Conservation (phyloP, 2,888 invertebrate genomes). For the Caenorhabditis afra region DNA sequence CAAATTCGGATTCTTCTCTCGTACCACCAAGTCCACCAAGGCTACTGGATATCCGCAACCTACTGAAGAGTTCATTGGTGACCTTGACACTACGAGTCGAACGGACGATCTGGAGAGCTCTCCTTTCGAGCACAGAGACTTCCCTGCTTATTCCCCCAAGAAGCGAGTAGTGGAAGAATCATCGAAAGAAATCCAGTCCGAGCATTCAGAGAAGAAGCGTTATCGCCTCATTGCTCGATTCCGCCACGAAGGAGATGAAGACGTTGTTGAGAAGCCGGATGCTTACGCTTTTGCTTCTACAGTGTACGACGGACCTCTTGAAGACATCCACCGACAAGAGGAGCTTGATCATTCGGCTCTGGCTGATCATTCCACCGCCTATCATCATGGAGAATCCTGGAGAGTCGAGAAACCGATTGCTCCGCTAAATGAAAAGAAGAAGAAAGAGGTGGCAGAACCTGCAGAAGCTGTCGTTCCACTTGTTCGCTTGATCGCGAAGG, state of each 20-base stretch:
- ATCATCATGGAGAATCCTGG: constrained; percentile 56
- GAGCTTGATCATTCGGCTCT: constrained; percentile 46
- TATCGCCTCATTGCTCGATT: constrained; percentile 23
- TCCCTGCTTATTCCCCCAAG: constrained; percentile 27
- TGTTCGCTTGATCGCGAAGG: constrained; percentile 40
- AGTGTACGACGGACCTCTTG: constrained; percentile 47
- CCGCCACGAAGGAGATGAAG: constrained; percentile 57
- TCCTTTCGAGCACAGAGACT: constrained; percentile 32
- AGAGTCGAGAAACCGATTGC: constrained; percentile 11
- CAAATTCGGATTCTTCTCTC: constrained; percentile 35
- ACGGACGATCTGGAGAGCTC: constrained; percentile 32
- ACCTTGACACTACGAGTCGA: constrained; percentile 24
- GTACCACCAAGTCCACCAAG: constrained; percentile 22
- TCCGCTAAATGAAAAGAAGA: constrained; percentile 9
- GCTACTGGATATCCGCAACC: constrained; percentile 31
- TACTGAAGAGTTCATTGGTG: constrained; percentile 50
- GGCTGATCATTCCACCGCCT: constrained; percentile 35
- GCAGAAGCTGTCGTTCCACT: constrained; percentile 27
- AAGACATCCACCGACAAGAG: constrained; percentile 16
- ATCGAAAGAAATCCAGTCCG: too few relatives aligned
- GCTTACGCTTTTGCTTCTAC: constrained; percentile 32
- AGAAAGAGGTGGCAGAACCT: constrained; percentile 33
- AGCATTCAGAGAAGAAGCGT: constrained; percentile 6
- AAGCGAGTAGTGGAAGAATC: not conserved
- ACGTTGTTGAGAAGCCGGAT: constrained; percentile 55